A percentile compares a stretch with the other conserved stretches of the same genome.
phyloP scores from a whole-genome alignment of 2,888 invertebrate genomes.

The Linnaemya tessellans region DNA sequence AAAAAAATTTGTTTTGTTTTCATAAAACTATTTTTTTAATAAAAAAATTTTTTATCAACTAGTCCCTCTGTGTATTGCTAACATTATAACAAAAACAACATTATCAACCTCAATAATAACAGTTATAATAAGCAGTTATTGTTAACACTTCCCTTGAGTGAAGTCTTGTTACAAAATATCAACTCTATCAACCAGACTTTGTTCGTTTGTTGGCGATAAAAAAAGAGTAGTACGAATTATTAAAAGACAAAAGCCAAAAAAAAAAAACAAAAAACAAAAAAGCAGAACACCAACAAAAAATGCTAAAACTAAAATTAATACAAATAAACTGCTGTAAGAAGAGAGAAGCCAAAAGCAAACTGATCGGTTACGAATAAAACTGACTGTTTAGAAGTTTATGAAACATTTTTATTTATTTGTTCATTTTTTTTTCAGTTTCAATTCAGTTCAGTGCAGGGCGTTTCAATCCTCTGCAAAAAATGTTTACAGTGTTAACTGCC shows the following conservation, averaged over 20 bases:
- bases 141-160: slow-evolving; percentile 72
- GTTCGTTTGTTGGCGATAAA: slow-evolving; percentile 42
- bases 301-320: slow-evolving; percentile 3
- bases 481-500: slow-evolving; percentile 33
- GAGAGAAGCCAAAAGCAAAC: slow-evolving; percentile 1
- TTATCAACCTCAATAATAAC: slow-evolving; percentile 64
- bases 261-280: neutral
- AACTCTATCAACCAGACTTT: slow-evolving; percentile 54
- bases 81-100: slow-evolving; percentile 45
- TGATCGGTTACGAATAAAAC: slow-evolving; percentile 61
- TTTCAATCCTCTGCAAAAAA: slow-evolving; percentile 67
- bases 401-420: slow-evolving; percentile 61
- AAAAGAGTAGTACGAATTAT: slow-evolving; percentile 41
- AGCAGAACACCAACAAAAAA: neutral
- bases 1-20: no score
- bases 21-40: neutral
- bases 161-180: slow-evolving; percentile 66
- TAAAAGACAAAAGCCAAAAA: slow-evolving; percentile 35
- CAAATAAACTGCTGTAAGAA: slow-evolving; percentile 48
- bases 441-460: slow-evolving; percentile 69
- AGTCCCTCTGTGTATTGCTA: slow-evolving; percentile 34
- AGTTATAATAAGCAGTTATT: slow-evolving; percentile 70
- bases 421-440: slow-evolving; percentile 58
- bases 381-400: slow-evolving; percentile 63
- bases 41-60: neutral